Percentiles rank a stretch among this genome's conserved stretches.
Evolutionary conservation across 2,113 vertebrate genomes (phyloP).

Genomic region (Macroglossus sobrinus): DNA sequence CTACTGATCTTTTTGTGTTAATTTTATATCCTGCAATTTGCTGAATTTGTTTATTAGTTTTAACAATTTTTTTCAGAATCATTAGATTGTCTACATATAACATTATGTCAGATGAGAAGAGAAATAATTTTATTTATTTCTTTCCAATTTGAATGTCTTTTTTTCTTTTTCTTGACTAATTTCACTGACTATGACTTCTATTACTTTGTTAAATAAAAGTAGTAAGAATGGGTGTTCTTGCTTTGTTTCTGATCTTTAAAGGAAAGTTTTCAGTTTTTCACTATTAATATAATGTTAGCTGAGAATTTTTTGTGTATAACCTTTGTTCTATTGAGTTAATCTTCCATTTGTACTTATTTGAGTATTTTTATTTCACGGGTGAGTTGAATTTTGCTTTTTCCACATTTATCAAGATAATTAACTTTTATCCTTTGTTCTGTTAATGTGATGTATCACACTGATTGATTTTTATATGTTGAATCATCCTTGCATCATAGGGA

Average conservation of each 20-base stretch:
- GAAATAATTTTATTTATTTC: neutral
- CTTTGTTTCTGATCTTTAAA: neutral
- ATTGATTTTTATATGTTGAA: neutral
- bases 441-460: neutral
- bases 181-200: neutral
- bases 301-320: neutral
- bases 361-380: neutral
- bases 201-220: neutral
- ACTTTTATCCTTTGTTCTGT: neutral
- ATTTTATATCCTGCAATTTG: neutral
- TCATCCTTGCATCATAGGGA: neutral
- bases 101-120: neutral
- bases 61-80: neutral
- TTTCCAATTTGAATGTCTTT: neutral
- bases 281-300: neutral
- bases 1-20: neutral
- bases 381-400: neutral
- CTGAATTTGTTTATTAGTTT: neutral
- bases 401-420: neutral
- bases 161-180: neutral
- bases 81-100: neutral
- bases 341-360: neutral
- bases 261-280: neutral
- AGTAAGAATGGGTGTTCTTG: neutral
- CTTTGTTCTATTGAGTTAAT: neutral